A percentile compares a stretch with the other conserved stretches of the same genome.
These are phyloP conservation scores for Zhengitettix transpicula DNA, from an alignment of 2,888 invertebrate species.

Conservation along the genomic window DNA sequence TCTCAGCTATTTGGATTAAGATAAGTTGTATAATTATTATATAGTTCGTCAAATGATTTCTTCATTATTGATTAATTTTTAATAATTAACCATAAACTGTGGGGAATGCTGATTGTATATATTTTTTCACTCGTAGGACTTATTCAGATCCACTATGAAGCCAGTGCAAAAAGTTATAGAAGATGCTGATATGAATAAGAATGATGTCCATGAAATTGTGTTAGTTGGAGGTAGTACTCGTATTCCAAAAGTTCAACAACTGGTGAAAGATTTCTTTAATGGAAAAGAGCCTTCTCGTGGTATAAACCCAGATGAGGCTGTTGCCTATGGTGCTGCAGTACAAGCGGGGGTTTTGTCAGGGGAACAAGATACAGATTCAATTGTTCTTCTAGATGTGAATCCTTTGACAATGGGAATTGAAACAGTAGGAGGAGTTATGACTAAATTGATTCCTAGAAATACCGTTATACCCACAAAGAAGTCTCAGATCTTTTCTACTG, in stretches of 20 bases:
- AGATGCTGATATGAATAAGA: constrained; percentile 97
- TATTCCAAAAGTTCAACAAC: constrained; percentile 91
- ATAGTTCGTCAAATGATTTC: no score
- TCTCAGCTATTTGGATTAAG: no score
- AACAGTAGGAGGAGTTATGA: constrained; percentile 99
- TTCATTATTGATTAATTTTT: no score
- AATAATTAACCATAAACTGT: no score
- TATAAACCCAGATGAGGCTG: constrained; percentile 45
- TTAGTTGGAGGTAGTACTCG: constrained; percentile 98
- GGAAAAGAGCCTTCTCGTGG: constrained; percentile 96
- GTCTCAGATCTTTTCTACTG: constrained; percentile 97
- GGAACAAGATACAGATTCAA: constrained; percentile 90
- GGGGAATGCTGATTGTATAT: not conserved
- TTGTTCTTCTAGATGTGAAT: constrained; percentile 92
- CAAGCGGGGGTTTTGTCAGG: constrained; percentile 96
- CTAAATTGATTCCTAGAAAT: constrained; percentile 91
- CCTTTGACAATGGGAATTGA: constrained; percentile 98
- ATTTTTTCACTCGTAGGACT: constrained; percentile 27
- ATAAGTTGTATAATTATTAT: no score
- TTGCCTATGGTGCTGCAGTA: constrained; percentile 21
- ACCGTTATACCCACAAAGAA: constrained; percentile 99
- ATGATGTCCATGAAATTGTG: constrained; percentile 95
- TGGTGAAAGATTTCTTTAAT: constrained; percentile 86
- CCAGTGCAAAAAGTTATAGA: constrained; percentile 91
- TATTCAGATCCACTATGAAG: constrained; percentile 79